phyloP scores from a whole-genome alignment of 2,888 invertebrate genomes.

The Cheilosia grossa region DNA sequence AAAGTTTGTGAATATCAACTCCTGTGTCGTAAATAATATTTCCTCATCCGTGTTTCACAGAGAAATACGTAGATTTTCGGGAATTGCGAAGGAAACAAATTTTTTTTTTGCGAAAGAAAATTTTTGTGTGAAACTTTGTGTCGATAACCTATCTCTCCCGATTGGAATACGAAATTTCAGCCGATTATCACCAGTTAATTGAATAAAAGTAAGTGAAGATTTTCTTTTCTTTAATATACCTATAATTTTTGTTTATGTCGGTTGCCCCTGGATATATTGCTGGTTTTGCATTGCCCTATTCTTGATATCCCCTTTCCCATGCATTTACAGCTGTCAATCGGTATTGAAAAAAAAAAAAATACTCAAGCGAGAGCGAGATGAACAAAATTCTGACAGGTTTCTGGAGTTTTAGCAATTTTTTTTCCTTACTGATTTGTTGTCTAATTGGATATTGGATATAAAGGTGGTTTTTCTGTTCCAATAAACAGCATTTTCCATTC shows the following conservation, averaged over 20 bases:
- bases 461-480: slow-evolving; percentile 8
- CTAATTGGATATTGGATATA: slow-evolving; percentile 19
- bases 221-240: background rate
- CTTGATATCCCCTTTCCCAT: background rate
- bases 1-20: slow-evolving; percentile 44
- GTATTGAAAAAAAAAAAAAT: background rate
- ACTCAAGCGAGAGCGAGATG: slow-evolving; percentile 23
- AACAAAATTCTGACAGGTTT: slow-evolving; percentile 45
- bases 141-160: slow-evolving; percentile 7
- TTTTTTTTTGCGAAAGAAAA: slow-evolving; percentile 40
- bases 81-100: background rate
- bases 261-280: slow-evolving; percentile 21
- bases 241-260: slow-evolving; percentile 61
- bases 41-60: slow-evolving; percentile 19
- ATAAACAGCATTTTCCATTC: slow-evolving; percentile 11
- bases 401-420: slow-evolving; percentile 6
- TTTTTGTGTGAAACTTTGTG: slow-evolving; percentile 47
- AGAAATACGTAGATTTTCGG: slow-evolving; percentile 36
- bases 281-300: slow-evolving; percentile 37
- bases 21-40: slow-evolving; percentile 27
- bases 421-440: slow-evolving; percentile 11
- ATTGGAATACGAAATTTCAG: slow-evolving; percentile 31
- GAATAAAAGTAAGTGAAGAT: slow-evolving; percentile 3
- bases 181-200: slow-evolving; percentile 28
- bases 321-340: slow-evolving; percentile 45